A percentile compares a stretch with the other conserved stretches of the same genome.
phyloP scores from a whole-genome alignment of 2,797 vertebrate genomes.

The Numenius phaeopus region DNA sequence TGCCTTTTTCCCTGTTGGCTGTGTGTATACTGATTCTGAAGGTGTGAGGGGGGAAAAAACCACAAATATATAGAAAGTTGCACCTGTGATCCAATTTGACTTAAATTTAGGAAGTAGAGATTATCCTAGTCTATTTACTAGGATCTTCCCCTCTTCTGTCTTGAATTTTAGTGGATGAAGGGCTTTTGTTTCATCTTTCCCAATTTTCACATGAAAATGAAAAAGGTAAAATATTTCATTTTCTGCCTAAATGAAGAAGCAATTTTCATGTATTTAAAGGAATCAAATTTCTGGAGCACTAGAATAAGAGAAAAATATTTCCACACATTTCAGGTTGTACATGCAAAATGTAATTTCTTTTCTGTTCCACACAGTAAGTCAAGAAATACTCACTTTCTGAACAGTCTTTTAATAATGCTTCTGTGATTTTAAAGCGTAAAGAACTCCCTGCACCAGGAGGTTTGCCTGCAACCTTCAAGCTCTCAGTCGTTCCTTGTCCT shows the following conservation, averaged over 20 bases:
- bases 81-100: not conserved
- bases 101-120: not conserved
- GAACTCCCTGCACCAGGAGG: conserved; percentile 91
- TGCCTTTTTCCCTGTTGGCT: not conserved
- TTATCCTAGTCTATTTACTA: not conserved
- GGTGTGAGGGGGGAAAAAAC: not conserved
- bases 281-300: not conserved
- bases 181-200: not conserved
- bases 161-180: not conserved
- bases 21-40: not conserved
- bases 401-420: conserved; percentile 94
- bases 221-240: not conserved
- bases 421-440: conserved; percentile 97
- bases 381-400: conserved; percentile 89
- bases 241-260: not conserved
- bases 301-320: not conserved
- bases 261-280: not conserved
- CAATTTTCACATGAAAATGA: not conserved
- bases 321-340: not conserved
- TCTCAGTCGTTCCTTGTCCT: conserved; percentile 93
- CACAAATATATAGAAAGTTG: not conserved
- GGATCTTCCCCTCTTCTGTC: not conserved
- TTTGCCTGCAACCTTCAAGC: conserved; percentile 91
- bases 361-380: not conserved
- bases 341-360: not conserved